Evolutionary conservation across 2,113 vertebrate genomes (phyloP), one percentile per base, ranked within the genome.

Genomic region (Oncorhynchus mykiss): DNA sequence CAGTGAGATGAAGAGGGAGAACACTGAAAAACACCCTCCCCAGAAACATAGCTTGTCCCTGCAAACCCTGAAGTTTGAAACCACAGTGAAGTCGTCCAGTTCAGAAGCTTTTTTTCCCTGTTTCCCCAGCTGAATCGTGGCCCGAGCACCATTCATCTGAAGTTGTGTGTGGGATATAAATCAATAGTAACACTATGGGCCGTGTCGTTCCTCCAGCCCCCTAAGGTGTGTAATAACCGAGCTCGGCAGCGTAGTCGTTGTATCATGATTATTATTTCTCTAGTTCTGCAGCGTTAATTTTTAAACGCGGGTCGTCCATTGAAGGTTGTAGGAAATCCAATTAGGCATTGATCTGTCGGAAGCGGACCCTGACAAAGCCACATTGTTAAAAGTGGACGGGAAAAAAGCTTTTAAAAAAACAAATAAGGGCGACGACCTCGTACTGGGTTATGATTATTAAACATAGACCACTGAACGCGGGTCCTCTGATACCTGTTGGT

Each of bases 271-370:
- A 16, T 62, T 62, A 62, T 62, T 62, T 9, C n/a, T 62, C 59
- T 59, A 18, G 22, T 64, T 70, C 67, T 49, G 31, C 24, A 12
- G 22, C 2, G 49, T 70, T 27, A 6, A 29, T 70, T 57, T 64
- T 60, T 76, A 12, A 76, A 76, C 13, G 34, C 45, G 54, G 62
- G 49, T 54, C 57, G 70, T 22, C 12, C 6, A 71, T 67, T 62
- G 31, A 76, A 67, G 22, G 31, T 76, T 67, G 51, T 12, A 11
- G 13, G 49, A 54, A 70, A 68, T 76, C 70, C 74, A 70, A 60
- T 70, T 59, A 70, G 59, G 45, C 68, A 70, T 76, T 39, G 68
- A 76, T 76, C 22, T 54, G 48, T 48, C 16, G 16, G 51, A 4
- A 16, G 51, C 16, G 4, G 12, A 16, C 51, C 51, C 16, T 5